phyloP scores from a whole-genome alignment of 2,113 vertebrate genomes.

The Ceratotherium simum region DNA sequence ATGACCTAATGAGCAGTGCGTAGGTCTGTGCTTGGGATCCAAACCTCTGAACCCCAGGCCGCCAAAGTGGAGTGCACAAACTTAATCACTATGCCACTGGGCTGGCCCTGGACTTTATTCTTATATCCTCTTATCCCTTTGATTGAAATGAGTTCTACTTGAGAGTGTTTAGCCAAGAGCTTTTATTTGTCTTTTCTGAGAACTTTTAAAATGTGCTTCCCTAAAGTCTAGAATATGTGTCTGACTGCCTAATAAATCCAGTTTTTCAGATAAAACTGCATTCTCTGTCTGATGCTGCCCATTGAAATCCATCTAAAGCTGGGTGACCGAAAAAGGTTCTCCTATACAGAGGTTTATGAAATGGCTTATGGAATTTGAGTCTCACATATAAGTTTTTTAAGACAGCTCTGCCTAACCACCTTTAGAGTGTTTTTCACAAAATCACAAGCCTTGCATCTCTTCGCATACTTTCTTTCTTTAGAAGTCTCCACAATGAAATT shows the following conservation, averaged over 20 bases:
- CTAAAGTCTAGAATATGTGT: background rate
- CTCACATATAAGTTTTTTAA: background rate
- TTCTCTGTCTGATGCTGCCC: background rate
- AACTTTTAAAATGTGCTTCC: conserved; percentile 39
- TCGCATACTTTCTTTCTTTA: background rate
- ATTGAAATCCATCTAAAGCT: background rate
- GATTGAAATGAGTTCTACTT: background rate
- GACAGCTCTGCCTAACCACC: background rate
- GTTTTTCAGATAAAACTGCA: background rate
- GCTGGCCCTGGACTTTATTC: background rate
- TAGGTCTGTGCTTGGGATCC: no score
- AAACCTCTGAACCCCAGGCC: no score
- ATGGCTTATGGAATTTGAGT: background rate
- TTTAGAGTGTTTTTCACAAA: background rate
- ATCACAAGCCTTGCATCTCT: background rate
- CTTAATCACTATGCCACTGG: no score
- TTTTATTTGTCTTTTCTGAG: background rate
- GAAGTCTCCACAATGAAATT: background rate
- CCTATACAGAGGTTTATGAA: background rate
- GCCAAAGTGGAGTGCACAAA: no score
- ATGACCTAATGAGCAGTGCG: no score
- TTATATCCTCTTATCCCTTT: background rate
- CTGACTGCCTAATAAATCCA: background rate
- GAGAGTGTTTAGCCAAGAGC: background rate
- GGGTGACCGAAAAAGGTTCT: background rate